Conservation (phyloP, 2,797 vertebrate species). For the Nannoperca australis region DNA sequence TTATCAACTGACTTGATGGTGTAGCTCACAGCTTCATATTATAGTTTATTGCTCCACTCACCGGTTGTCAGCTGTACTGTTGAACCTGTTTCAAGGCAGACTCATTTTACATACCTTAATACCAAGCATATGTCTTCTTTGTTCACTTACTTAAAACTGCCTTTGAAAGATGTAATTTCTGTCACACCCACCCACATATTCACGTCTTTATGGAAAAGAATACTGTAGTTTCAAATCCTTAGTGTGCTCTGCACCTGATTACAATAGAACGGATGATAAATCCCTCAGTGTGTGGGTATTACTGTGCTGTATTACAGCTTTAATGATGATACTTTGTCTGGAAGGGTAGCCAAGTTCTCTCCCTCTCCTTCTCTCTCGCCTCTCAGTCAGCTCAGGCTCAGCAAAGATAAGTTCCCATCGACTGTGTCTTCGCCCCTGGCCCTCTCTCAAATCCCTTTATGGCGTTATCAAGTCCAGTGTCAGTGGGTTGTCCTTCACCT, state of each 20-base stretch:
- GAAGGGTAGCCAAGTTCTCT: constrained; percentile 61
- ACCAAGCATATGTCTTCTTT: constrained; percentile 58
- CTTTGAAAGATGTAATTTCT: constrained; percentile 49
- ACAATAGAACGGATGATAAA: constrained; percentile 73
- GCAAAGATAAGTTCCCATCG: constrained; percentile 80
- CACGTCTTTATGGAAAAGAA: constrained; percentile 54
- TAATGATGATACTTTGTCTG: constrained; percentile 81
- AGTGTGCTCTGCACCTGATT: constrained; percentile 66
- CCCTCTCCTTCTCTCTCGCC: constrained; percentile 50
- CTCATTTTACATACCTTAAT: constrained; percentile 52
- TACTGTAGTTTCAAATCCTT: constrained; percentile 65
- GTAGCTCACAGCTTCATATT: constrained; percentile 34
- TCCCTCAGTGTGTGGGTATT: constrained; percentile 73
- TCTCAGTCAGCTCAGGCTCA: constrained; percentile 60
- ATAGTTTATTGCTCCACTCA: constrained; percentile 37
- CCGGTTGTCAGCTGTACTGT: constrained; percentile 24
- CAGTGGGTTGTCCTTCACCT: constrained; percentile 82
- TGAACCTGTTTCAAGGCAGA: constrained; percentile 50
- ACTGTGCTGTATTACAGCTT: constrained; percentile 69
- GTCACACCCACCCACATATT: constrained; percentile 63
- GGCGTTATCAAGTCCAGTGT: constrained; percentile 77
- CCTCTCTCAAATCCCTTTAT: constrained; percentile 81
- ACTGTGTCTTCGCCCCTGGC: constrained; percentile 76
- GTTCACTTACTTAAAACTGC: constrained; percentile 56
- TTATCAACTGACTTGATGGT: constrained; percentile 24